Conservation (phyloP, 30 jellyfish, hydroid and myxozoan genomes). For the Chrysaora quinquecirrha region DNA sequence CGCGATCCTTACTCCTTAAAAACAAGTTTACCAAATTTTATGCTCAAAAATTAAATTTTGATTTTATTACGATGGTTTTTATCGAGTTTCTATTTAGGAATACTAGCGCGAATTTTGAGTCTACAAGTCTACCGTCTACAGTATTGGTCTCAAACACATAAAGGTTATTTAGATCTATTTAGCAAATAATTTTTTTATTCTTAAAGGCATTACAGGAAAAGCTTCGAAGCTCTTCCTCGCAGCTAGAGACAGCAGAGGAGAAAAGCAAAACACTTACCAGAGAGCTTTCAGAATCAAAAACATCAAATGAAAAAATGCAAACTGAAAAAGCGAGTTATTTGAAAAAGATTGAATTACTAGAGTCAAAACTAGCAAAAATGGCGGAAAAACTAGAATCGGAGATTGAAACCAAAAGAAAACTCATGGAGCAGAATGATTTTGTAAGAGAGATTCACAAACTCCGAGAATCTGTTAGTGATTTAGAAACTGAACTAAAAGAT, state of each 20-base stretch:
- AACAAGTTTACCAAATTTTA: no score
- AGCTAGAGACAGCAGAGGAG: not conserved
- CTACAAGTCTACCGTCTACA: no score
- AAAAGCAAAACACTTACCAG: not conserved
- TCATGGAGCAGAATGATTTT: constrained; percentile 56
- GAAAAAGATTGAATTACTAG: constrained; percentile 17
- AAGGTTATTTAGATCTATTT: no score
- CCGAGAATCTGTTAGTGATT: constrained; percentile 7
- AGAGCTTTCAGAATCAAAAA: not conserved
- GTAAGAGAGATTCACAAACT: constrained; percentile 37
- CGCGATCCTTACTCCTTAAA: no score
- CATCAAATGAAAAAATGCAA: not conserved
- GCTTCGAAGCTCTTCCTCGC: not conserved
- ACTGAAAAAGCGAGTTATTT: not conserved
- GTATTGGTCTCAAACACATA: no score
- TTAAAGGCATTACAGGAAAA: no score
- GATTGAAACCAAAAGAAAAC: constrained; percentile 24
- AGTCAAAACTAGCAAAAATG: constrained; percentile 1
- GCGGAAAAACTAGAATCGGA: constrained; percentile 19
- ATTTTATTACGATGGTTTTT: no score
- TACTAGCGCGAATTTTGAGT: no score
- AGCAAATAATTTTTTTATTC: no score
- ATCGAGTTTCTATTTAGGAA: no score
- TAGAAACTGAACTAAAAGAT: constrained; percentile 23
- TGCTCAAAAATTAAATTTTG: no score